These are phyloP conservation scores for Julus scanicus DNA, from an alignment of 2,888 invertebrate species.

Conservation along the genomic window DNA sequence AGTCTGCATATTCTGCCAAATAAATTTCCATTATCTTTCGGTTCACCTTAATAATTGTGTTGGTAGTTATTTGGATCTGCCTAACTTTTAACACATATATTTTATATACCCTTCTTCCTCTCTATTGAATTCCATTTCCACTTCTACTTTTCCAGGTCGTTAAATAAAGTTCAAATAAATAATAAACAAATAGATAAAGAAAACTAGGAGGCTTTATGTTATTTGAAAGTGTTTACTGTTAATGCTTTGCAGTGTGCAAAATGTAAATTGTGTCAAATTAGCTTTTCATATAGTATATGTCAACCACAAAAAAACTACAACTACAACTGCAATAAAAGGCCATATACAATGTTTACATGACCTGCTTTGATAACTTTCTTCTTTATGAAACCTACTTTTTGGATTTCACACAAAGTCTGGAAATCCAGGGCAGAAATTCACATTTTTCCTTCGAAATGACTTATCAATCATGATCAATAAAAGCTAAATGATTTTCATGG, in stretches of 20 bases:
- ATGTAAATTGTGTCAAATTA: not conserved
- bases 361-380: not conserved
- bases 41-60: too few species aligned
- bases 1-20: too few species aligned
- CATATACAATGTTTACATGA: not conserved
- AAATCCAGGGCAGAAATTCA: not conserved
- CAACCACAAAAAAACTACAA: not conserved
- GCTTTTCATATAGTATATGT: not conserved
- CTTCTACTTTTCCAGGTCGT: too few species aligned
- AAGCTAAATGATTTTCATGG: too few species aligned
- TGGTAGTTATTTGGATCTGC: too few species aligned
- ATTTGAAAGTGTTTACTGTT: not conserved
- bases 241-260: not conserved
- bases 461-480: not conserved
- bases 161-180: too few species aligned
- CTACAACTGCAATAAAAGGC: not conserved
- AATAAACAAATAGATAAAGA: too few species aligned
- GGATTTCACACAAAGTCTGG: not conserved
- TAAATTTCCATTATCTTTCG: too few species aligned
- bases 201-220: not conserved
- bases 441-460: not conserved
- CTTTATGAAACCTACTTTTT: not conserved
- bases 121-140: not conserved
- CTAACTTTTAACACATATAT: too few species aligned
- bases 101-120: not conserved